Percentiles rank a stretch among this genome's conserved stretches.
Evolutionary conservation across 2,113 vertebrate species (phyloP).

Genomic region (Syngnathus scovelli): DNA sequence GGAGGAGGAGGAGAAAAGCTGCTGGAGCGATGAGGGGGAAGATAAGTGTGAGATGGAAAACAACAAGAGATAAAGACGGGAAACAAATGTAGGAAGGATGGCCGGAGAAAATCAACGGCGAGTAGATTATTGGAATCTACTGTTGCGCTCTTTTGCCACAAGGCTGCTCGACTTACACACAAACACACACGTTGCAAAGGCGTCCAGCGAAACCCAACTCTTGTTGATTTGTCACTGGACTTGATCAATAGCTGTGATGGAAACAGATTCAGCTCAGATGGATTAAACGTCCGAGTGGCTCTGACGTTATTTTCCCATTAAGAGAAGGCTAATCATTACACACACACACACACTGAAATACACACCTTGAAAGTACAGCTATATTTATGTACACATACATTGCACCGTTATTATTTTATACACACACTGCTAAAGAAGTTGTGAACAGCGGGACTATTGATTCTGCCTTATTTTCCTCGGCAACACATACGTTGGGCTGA

Average conservation of each 20-base stretch:
- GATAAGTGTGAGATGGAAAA: conserved; percentile 20
- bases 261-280: conserved; percentile 74
- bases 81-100: conserved; percentile 27
- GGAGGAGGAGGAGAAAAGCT: conserved; percentile 5
- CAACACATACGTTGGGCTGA: conserved; percentile 1
- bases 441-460: conserved; percentile 39
- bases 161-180: conserved; percentile 41
- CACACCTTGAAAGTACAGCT: not conserved
- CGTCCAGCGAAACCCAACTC: conserved; percentile 28
- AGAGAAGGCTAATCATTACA: conserved; percentile 68
- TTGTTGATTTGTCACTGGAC: conserved; percentile 68
- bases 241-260: conserved; percentile 73
- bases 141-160: conserved; percentile 44
- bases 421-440: conserved; percentile 33
- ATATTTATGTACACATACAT: conserved; percentile 8
- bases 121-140: conserved; percentile 37
- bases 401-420: not conserved
- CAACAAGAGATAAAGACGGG: conserved; percentile 5
- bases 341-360: conserved; percentile 23
- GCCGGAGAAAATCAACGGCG: conserved; percentile 17
- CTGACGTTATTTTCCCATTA: conserved; percentile 74
- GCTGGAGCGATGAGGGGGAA: conserved; percentile 4
- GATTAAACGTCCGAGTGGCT: conserved; percentile 69
- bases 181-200: conserved; percentile 9
- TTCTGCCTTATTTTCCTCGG: conserved; percentile 29